Conservation (phyloP, 2,888 invertebrate genomes). For the Mythimna lalbum region DNA sequence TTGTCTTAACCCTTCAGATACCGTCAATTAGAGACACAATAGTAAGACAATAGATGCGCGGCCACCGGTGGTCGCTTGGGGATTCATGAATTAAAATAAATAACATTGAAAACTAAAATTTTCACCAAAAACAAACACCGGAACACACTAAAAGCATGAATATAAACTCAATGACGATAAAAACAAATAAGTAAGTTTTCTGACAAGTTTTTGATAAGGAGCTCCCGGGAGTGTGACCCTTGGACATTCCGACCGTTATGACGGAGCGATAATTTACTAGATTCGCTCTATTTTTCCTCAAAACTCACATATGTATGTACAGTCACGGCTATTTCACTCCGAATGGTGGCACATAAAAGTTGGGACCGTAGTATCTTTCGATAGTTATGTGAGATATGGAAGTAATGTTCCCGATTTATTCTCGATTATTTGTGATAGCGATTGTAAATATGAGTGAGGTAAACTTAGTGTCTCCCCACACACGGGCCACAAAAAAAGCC, state of each 20-base stretch:
- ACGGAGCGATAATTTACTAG: slow-evolving; percentile 72
- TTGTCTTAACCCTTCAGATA: too few relatives aligned
- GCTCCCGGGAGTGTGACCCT: slow-evolving; percentile 66
- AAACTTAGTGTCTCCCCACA: too few relatives aligned
- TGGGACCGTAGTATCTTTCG: slow-evolving; percentile 49
- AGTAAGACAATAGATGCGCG: too few relatives aligned
- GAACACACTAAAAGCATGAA: slow-evolving; percentile 32
- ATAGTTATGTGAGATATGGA: slow-evolving; percentile 53
- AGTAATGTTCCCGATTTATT: slow-evolving; percentile 41
- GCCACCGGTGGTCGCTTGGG: too few relatives aligned
- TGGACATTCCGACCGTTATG: slow-evolving; percentile 69
- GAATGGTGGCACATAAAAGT: slow-evolving; percentile 50
- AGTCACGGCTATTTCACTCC: slow-evolving; percentile 46
- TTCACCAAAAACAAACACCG: slow-evolving; percentile 22
- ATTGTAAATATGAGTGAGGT: slow-evolving; percentile 50
- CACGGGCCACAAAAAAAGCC: too few relatives aligned
- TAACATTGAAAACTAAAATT: not conserved
- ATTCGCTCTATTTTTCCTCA: slow-evolving; percentile 53
- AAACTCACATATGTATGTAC: slow-evolving; percentile 52
- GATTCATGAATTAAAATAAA: too few relatives aligned
- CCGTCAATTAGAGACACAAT: too few relatives aligned
- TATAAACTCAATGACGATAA: slow-evolving; percentile 62
- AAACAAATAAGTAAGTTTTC: slow-evolving; percentile 70
- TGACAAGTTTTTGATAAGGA: slow-evolving; percentile 70
- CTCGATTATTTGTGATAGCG: slow-evolving; percentile 45